Conservation (phyloP, 1,140 invertebrate genomes). For the Teleogryllus occipitalis region DNA sequence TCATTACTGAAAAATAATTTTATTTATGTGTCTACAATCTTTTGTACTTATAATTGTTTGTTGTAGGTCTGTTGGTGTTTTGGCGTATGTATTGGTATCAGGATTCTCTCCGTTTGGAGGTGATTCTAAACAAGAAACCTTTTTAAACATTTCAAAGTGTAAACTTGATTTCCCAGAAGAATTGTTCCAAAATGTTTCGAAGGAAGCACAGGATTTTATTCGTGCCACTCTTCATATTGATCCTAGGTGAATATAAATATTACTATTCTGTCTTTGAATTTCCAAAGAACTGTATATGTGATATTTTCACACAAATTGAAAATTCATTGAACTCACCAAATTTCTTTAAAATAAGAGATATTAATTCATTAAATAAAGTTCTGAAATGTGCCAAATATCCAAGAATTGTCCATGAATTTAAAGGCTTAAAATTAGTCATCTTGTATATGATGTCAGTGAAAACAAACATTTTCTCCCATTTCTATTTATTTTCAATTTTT, state of each 20-base stretch:
- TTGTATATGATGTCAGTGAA: no score
- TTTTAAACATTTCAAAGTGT: slow-evolving; percentile 89
- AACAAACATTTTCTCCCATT: no score
- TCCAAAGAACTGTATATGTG: no score
- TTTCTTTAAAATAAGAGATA: no score
- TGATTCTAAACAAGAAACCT: slow-evolving; percentile 88
- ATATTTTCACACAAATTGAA: no score
- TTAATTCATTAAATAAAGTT: no score
- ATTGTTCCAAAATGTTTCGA: slow-evolving; percentile 76
- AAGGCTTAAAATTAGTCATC: no score
- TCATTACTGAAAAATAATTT: background rate
- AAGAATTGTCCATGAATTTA: no score
- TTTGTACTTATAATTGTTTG: background rate
- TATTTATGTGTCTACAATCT: background rate
- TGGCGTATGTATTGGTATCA: slow-evolving; percentile 85
- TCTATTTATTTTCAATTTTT: no score
- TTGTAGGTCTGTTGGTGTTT: slow-evolving; percentile 72
- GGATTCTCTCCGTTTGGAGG: slow-evolving; percentile 88
- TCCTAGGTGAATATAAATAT: slow-evolving; percentile 58
- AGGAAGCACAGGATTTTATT: slow-evolving; percentile 79
- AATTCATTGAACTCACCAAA: no score
- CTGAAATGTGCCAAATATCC: no score
- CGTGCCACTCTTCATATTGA: slow-evolving; percentile 72
- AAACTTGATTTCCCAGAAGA: slow-evolving; percentile 83
- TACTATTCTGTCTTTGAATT: no score